A percentile compares a stretch with the other conserved stretches of the same genome.
These are phyloP conservation scores for Cephus nigrinus DNA, from an alignment of 2,888 invertebrate genomes.

Conservation along the genomic window DNA sequence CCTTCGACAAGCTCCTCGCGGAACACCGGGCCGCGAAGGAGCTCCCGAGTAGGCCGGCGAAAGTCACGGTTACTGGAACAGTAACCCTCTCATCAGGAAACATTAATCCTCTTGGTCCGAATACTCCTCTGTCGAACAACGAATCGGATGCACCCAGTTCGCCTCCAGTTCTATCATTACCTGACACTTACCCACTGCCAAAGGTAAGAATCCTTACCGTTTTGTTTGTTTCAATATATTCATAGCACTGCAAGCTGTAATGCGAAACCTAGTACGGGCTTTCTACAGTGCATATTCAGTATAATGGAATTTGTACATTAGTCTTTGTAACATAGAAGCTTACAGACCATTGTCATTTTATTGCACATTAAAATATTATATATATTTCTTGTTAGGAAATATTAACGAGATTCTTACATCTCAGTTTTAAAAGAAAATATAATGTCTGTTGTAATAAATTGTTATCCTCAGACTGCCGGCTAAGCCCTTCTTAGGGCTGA, in stretches of 20 bases:
- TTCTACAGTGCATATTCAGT: not conserved
- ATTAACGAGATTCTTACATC: not conserved
- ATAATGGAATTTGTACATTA: not conserved
- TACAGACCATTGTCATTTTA: not conserved
- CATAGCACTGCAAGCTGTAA: not conserved
- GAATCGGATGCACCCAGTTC: constrained; percentile 72
- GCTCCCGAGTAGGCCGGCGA: constrained; percentile 56
- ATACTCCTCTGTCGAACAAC: constrained; percentile 68
- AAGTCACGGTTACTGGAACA: constrained; percentile 34
- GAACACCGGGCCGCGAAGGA: constrained; percentile 79
- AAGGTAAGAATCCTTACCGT: constrained; percentile 46
- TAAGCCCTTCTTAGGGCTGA: too few species aligned
- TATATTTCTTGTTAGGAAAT: not conserved
- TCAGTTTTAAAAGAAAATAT: not conserved
- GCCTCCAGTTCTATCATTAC: constrained; percentile 62
- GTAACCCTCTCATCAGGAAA: constrained; percentile 29
- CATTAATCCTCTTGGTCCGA: constrained; percentile 52
- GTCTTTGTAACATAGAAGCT: not conserved
- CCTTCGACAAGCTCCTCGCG: constrained; percentile 80
- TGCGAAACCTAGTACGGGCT: not conserved
- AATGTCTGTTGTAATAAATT: not conserved
- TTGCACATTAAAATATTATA: not conserved
- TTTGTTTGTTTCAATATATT: not conserved
- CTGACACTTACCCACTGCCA: constrained; percentile 64
- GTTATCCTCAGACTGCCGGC: not conserved